Base-by-base conservation (phyloP, 2,797 vertebrate species). In the Microctenopoma lineatum region DNA sequence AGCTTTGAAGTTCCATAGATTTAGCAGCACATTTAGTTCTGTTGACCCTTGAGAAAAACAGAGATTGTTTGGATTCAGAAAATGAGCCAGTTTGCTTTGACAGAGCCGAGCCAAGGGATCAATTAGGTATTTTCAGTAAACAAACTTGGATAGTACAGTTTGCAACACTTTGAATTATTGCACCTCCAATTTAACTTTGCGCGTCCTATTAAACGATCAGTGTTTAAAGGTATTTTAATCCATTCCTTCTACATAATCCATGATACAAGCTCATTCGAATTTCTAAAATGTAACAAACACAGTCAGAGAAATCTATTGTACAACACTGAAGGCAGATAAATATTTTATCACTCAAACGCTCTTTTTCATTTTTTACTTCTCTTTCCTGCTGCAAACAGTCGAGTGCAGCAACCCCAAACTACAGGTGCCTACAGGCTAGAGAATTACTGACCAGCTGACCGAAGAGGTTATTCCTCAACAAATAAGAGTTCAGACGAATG, bases 1-100 rank as follows among this genome's bases (percentile, higher is more conserved):
- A 92, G 78, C 89, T 90, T 91, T 93, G 86, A 90, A 87, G 89
- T 88, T 63, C 78, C 79, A 80, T 75, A 81, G 70, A 89, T 89
- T 88, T 64, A 84, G 75, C 61, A 75, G 72, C 81, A 86, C 75
- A 87, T 84, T 85, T 80, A 76, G 59, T 75, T 83, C 70, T 63
- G 73, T 77, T 58, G 74, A 83, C 78, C 76, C 70, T 38, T 18
- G 73, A 83, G 80, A 77, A 77, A 87, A 70, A 75, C 36, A 67
- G 70, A 81, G 64, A 80, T 77, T 67, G 59, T 61, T 46, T 53
- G 60, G 54, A 41, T 74, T 83, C 54, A 70, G 39, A 83, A 77
- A 83, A 81, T 61, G 44, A 70, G 70, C 60, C 45, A 45, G 41
- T 65, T 76, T 27, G 53, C 16, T 62, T 25, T 18, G 44, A 80